These are phyloP conservation scores for Holacanthus passer DNA, from an alignment of 2,113 vertebrate genomes.

Conservation along the genomic window DNA sequence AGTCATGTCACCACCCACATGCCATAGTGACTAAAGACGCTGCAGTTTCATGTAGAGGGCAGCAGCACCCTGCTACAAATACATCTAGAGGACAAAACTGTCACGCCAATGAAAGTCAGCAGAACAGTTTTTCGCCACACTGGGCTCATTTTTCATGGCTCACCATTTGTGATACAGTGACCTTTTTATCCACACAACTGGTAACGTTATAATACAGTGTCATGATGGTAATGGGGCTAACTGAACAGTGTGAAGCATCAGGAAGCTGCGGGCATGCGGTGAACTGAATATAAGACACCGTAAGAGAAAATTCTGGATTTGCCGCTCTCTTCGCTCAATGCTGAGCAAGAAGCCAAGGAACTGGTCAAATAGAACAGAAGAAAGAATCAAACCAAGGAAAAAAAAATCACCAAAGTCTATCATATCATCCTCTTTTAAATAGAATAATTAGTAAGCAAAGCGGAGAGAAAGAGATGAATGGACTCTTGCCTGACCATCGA, in stretches of 20 bases:
- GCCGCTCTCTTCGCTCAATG: not conserved
- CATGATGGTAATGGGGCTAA: not conserved
- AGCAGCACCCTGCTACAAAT: constrained; percentile 55
- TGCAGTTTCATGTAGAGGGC: constrained; percentile 59
- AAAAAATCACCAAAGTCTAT: constrained; percentile 77
- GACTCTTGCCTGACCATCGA: constrained; percentile 39
- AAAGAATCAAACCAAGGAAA: constrained; percentile 59
- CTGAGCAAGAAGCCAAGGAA: constrained; percentile 29
- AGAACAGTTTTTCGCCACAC: constrained; percentile 21
- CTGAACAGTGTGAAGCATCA: not conserved
- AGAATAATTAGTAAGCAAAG: constrained; percentile 21
- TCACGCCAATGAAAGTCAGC: constrained; percentile 28
- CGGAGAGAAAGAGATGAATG: constrained; percentile 2
- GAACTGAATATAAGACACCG: constrained; percentile 3
- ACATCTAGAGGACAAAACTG: constrained; percentile 55
- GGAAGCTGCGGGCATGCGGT: not conserved
- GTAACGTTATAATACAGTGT: not conserved
- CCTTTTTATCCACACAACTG: constrained; percentile 37
- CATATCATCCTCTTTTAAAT: constrained; percentile 49
- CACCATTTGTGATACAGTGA: constrained; percentile 56
- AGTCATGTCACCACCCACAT: constrained; percentile 62
- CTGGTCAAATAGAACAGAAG: constrained; percentile 22
- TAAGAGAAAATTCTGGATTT: not conserved
- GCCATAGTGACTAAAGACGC: constrained; percentile 53
- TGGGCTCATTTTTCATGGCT: constrained; percentile 52